Base-by-base conservation (phyloP, 2,888 invertebrate genomes). In the Xestia sexstrigata region DNA sequence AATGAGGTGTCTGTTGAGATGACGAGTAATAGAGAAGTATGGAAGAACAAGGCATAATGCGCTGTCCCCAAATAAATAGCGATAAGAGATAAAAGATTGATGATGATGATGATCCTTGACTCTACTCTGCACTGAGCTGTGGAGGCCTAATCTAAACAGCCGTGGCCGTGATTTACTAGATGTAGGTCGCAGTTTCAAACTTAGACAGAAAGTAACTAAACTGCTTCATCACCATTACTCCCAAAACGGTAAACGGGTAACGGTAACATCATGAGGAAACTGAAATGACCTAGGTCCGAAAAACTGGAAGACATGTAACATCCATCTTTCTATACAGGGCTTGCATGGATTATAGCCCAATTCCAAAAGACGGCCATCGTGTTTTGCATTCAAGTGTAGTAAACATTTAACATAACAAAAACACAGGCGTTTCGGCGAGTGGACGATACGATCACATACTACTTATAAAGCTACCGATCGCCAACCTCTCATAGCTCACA, bases 401-500 rank as follows among this genome's bases (percentile, higher is more conserved):
- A n/a, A n/a, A n/a, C n/a, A n/a, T n/a, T n/a, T n/a, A n/a, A n/a
- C n/a, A n/a, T n/a, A n/a, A n/a, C n/a, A n/a, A n/a, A n/a, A n/a
- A n/a, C n/a, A n/a, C n/a, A n/a, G n/a, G n/a, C n/a, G n/a, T n/a
- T n/a, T n/a, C n/a, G n/a, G n/a, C n/a, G n/a, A n/a, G n/a, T n/a
- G n/a, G n/a, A n/a, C n/a, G n/a, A n/a, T n/a, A n/a, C n/a, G n/a
- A n/a, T n/a, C 7, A 58, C 15, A n/a, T n/a, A 2, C 23, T 63
- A n/a, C 0, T 60, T 52, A 52, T 1, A 23, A 49, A n/a, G 17
- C 17, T 39, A 20, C 58, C 70, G 68, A 71, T 47, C 87, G 87
- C 86, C 45, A 23, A 62, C 8, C 70, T 86, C 90, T 87, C 80
- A 62, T 87, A 26, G 77, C 89, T 89, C 90, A 79, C 55, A 78